Evolutionary conservation across 2,113 vertebrate genomes (phyloP), one percentile per base, ranked within the genome.

Genomic region (Hippocampus mohnikei): DNA sequence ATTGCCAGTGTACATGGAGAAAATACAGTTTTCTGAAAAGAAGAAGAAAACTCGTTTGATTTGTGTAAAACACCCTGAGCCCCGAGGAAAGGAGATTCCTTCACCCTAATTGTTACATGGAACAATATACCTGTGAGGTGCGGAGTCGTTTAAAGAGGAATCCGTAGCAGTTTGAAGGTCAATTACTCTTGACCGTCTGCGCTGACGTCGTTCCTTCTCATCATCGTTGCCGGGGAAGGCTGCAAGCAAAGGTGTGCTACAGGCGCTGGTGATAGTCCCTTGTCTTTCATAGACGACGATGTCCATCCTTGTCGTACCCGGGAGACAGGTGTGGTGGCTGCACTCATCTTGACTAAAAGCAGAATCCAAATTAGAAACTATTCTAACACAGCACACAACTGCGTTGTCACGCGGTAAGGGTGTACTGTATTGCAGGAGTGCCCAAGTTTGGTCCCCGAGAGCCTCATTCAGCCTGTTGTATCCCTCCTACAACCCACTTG

Each of bases 141-240:
- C 79, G 58, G 92, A 87, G 12, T 93, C 92, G 21, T 70, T 89
- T 60, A 93, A 71, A 1, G 93, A 91, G 0, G 84, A 77, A 41
- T 94, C 91, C 0, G 13, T 50, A 52, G 84, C 88, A 27, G 86
- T 44, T 59, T 94, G 94, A 18, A 96, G 85, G 65, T 96, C 94
- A 5, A 94, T 78, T 41, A 91, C 94, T 56, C 87, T 91, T 1
- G 96, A 98, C 42, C 92, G 91, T 15, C 96, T 86, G 61, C 96
- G 93, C 71, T 95, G 95, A 56, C 92, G 84, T 44, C 94, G 91
- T 70, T 98, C 96, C 71, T 80, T 86, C 46, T 98, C 96, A 4
- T 98, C 96, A 0, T 98, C 95, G 8, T 97, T 98, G 13, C 92
- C 86, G 0, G 94, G 93, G 37, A 95, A 95, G 29, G 92, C 90